Base-by-base conservation (phyloP, 2,888 invertebrate genomes). In the Pycnomerus fuliginosus region DNA sequence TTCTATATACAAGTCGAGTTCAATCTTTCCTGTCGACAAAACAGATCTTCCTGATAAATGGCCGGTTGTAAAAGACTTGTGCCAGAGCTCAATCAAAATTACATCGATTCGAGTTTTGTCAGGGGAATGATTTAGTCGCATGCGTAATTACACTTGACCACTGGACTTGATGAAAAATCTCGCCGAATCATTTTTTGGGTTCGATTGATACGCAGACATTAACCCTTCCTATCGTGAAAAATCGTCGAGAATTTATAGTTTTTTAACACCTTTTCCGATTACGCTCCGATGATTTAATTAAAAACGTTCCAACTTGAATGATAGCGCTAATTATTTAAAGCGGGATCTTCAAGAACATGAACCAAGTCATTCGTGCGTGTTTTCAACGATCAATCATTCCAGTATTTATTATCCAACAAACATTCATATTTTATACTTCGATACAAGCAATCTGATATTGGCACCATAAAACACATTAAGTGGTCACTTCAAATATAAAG, bases 401-500 rank as follows among this genome's bases (percentile, higher is more conserved):
- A n/a, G 11, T 47, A 34, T 41, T 34, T 44, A 43, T 44, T 43
- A 43, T 48, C 25, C 25, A 29, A 37, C 41, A 46, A 48, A 48
- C 59, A 60, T 58, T 56, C 57, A 61, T 64, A 64, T 61, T 58
- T 62, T 59, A 61, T 62, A 56, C 64, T 60, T 62, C 63, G 61
- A 60, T 56, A 60, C 54, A 58, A 60, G 61, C 63, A 67, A 67
- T 64, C 62, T 60, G 62, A 67, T 67, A 67, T 62, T 62, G 62
- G 54, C 56, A 56, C 61, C 60, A 65, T 67, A 66, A 68, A 67
- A 64, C 60, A 65, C 64, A 66, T 66, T 68, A 67, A 68, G 64
- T 66, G 68, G 68, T 68, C 65, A 69, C 67, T 67, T 64, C 61
- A 64, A 67, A 64, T 65, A 67, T 68, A 67, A 68, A 64, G 65